Evolutionary conservation across 2,113 vertebrate genomes (phyloP).

Genomic region (Petaurus breviceps): DNA sequence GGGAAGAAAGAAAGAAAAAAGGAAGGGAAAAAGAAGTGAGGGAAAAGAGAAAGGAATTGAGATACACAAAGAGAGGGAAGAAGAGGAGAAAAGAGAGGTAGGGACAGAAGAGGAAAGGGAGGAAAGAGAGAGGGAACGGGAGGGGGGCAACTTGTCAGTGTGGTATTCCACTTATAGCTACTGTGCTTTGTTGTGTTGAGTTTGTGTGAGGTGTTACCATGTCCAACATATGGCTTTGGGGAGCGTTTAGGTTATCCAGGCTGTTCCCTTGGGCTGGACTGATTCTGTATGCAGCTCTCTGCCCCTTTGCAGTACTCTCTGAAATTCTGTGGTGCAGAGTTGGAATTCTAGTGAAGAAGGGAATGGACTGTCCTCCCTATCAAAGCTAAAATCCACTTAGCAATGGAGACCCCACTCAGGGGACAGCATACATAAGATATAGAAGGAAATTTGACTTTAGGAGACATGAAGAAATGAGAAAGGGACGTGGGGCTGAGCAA

Average conservation of each 20-base stretch:
- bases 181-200: conserved; percentile 1
- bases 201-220: not conserved
- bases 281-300: not conserved
- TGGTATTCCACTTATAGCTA: not conserved
- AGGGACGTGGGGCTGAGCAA: not conserved
- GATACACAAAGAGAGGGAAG: not conserved
- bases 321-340: not conserved
- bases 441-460: not conserved
- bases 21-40: not conserved
- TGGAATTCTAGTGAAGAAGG: not conserved
- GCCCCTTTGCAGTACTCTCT: not conserved
- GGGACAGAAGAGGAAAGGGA: not conserved
- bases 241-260: not conserved
- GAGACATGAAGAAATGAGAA: not conserved
- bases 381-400: not conserved
- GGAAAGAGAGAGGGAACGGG: not conserved
- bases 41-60: not conserved
- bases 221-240: not conserved
- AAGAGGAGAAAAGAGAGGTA: not conserved
- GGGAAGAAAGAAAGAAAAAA: not conserved
- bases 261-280: not conserved
- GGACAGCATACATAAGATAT: not conserved
- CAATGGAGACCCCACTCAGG: not conserved
- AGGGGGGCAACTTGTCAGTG: not conserved
- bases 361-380: not conserved